Conservation (phyloP, 1,140 invertebrate species). For the Drosophila sproati region DNA sequence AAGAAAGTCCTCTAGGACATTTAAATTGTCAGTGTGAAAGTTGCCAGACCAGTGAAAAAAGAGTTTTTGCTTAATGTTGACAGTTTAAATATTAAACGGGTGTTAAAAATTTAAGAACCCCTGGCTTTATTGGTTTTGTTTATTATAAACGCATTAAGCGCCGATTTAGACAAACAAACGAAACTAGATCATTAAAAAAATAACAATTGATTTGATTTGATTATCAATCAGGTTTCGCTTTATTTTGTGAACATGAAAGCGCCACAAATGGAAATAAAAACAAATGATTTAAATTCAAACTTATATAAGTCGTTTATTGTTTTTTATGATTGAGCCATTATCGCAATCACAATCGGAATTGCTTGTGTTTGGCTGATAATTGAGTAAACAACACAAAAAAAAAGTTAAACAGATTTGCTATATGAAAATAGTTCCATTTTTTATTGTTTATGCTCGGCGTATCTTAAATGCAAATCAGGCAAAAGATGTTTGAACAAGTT, state of each 20-base stretch:
- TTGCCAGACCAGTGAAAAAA: neutral
- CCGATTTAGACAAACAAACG: conserved; percentile 14
- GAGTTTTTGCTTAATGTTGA: neutral
- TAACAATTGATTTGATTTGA: conserved; percentile 25
- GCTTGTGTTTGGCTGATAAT: conserved; percentile 32
- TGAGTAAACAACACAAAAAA: conserved; percentile 40
- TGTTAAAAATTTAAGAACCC: conserved; percentile 1
- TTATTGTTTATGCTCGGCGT: conserved; percentile 46
- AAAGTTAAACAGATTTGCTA: conserved; percentile 21
- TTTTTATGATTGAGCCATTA: neutral
- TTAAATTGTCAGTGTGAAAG: neutral
- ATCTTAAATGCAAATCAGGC: conserved; percentile 36
- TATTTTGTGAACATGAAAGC: neutral
- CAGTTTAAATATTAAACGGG: neutral
- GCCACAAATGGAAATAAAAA: neutral
- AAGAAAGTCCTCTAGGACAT: neutral
- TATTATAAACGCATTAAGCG: neutral
- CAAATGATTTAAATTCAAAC: neutral
- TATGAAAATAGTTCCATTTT: conserved; percentile 24
- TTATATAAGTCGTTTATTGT: neutral
- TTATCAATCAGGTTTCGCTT: conserved; percentile 37
- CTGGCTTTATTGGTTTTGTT: neutral
- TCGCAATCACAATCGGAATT: conserved; percentile 1
- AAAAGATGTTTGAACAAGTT: conserved; percentile 52
- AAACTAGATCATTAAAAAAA: conserved; percentile 43